A percentile compares a stretch with the other conserved stretches of the same genome.
phyloP scores from a whole-genome alignment of 2,888 invertebrate species.

The Hemaris fuciformis region DNA sequence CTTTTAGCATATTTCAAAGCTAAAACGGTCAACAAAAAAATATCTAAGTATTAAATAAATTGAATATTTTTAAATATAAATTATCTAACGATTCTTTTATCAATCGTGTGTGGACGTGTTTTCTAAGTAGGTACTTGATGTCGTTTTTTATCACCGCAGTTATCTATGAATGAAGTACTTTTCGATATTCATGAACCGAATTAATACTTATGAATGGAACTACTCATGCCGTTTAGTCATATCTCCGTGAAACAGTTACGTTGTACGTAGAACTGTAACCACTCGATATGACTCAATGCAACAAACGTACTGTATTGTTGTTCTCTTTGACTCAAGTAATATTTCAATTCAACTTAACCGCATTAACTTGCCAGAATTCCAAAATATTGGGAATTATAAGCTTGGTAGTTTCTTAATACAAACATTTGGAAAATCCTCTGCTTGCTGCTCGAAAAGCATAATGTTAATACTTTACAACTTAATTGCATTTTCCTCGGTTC shows the following conservation, averaged over 20 bases:
- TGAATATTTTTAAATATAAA: too few species aligned
- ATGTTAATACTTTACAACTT: neutral
- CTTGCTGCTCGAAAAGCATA: neutral
- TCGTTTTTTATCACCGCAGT: constrained; percentile 1
- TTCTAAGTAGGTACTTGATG: neutral
- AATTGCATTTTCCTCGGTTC: neutral
- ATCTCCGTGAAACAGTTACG: constrained; percentile 47
- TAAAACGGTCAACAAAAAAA: neutral
- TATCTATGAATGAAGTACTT: constrained; percentile 19
- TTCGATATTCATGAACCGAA: constrained; percentile 31
- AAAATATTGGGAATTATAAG: neutral
- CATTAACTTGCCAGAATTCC: constrained; percentile 11
- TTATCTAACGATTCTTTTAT: neutral
- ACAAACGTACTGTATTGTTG: constrained; percentile 27
- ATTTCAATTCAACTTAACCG: constrained; percentile 19
- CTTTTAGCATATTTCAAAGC: neutral
- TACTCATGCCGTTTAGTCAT: constrained; percentile 63
- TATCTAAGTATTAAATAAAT: neutral
- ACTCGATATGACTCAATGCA: constrained; percentile 50
- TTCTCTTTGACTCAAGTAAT: constrained; percentile 17
- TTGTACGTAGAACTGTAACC: constrained; percentile 48
- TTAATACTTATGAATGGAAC: constrained; percentile 63
- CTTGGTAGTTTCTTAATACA: neutral
- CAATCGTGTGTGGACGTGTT: neutral
- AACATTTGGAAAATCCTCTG: neutral